A percentile compares a stretch with the other conserved stretches of the same genome.
Evolutionary conservation across 92 coral and sea anemone species (phyloP).

Genomic region (Virgularia gustaviana): DNA sequence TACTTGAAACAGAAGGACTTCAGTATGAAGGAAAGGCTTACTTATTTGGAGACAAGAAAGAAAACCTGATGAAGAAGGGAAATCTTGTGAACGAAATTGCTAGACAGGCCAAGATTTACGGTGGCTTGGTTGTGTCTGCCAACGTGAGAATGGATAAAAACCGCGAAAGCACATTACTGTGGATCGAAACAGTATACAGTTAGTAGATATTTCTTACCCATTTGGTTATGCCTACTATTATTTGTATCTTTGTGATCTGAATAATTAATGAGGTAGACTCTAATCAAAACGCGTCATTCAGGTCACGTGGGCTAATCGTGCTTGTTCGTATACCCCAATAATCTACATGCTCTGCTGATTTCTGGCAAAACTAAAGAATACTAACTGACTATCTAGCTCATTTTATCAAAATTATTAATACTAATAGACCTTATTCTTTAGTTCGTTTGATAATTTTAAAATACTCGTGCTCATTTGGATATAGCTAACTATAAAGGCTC

Average conservation of each 20-base stretch:
- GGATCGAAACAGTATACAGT: slow-evolving; percentile 56
- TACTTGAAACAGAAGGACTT: slow-evolving; percentile 45
- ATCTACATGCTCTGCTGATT: no score
- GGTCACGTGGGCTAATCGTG: no score
- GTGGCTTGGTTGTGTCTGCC: slow-evolving; percentile 54
- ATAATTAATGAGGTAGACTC: no score
- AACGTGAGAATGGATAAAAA: slow-evolving; percentile 53
- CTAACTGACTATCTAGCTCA: no score
- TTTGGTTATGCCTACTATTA: not conserved
- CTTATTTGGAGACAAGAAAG: slow-evolving; percentile 42
- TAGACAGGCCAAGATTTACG: slow-evolving; percentile 30
- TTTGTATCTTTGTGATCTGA: not conserved
- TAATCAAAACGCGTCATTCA: no score
- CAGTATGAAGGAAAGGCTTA: slow-evolving; percentile 59
- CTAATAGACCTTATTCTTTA: no score
- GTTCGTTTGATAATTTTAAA: no score
- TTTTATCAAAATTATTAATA: no score
- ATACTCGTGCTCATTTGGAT: no score
- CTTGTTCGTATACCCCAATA: no score
- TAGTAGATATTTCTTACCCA: not conserved
- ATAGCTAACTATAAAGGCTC: no score
- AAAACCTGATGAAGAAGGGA: slow-evolving; percentile 34
- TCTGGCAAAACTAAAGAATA: no score
- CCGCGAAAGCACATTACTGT: slow-evolving; percentile 58
- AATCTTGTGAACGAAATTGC: slow-evolving; percentile 49